A percentile compares a stretch with the other conserved stretches of the same genome.
These are phyloP conservation scores for Tenthredo scrophulariae DNA, from an alignment of 2,888 invertebrate genomes.

Conservation along the genomic window DNA sequence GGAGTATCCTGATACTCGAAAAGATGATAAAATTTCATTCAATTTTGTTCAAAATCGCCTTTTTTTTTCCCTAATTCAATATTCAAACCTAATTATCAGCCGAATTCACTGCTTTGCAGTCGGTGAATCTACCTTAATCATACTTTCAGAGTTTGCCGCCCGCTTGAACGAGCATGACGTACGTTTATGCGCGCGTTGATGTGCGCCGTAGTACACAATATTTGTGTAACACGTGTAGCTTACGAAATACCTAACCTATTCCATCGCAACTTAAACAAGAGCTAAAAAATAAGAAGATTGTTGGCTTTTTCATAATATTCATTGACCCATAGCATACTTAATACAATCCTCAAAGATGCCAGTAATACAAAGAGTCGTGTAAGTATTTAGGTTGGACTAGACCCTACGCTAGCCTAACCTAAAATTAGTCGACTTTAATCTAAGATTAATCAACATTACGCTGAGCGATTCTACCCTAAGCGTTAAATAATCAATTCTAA, in stretches of 20 bases:
- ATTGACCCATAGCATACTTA: neutral
- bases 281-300: neutral
- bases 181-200: neutral
- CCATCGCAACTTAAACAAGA: neutral
- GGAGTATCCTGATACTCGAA: neutral
- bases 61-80: neutral
- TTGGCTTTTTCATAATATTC: neutral
- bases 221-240: neutral
- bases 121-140: neutral
- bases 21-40: neutral
- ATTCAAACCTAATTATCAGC: neutral
- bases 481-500: neutral
- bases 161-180: neutral
- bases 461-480: neutral
- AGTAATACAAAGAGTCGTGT: conserved; percentile 77
- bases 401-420: neutral
- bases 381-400: conserved; percentile 64
- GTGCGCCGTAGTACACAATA: neutral
- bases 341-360: conserved; percentile 63
- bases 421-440: neutral
- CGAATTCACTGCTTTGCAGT: neutral
- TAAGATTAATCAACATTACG: neutral
- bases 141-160: neutral
- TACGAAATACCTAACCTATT: neutral
- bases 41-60: neutral